Conservation (phyloP, 2,797 vertebrate genomes). For the Emydoidea blandingii region DNA sequence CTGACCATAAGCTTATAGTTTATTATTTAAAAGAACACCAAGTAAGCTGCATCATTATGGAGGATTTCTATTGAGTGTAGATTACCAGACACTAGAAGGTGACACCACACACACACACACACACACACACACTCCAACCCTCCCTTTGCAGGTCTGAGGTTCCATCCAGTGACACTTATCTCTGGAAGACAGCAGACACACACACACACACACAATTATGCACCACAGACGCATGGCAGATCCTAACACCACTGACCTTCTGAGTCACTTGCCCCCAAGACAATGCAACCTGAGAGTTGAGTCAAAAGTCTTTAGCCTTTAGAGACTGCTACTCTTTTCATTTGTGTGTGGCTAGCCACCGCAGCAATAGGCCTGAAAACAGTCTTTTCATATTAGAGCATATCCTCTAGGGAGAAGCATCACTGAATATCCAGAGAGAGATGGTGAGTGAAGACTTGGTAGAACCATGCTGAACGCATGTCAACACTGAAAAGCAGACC, state of each 20-base stretch:
- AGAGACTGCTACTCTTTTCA: background rate
- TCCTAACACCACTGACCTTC: background rate
- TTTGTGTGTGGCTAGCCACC: background rate
- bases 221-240: background rate
- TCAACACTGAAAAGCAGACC: constrained; percentile 11
- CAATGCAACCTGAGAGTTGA: background rate
- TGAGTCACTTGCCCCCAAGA: background rate
- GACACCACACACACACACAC: background rate
- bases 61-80: background rate
- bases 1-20: background rate
- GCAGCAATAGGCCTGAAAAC: background rate
- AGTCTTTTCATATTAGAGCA: background rate
- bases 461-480: background rate
- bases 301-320: background rate
- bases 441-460: constrained; percentile 19
- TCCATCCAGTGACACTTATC: background rate
- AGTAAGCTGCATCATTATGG: background rate
- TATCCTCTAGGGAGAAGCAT: background rate
- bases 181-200: too few species aligned
- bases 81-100: background rate
- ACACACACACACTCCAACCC: background rate
- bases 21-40: background rate
- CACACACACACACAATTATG: accelerated
- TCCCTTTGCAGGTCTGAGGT: background rate
- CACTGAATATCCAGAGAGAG: background rate